Conservation (phyloP, 2,113 vertebrate genomes). For the Callopanchax toddi region DNA sequence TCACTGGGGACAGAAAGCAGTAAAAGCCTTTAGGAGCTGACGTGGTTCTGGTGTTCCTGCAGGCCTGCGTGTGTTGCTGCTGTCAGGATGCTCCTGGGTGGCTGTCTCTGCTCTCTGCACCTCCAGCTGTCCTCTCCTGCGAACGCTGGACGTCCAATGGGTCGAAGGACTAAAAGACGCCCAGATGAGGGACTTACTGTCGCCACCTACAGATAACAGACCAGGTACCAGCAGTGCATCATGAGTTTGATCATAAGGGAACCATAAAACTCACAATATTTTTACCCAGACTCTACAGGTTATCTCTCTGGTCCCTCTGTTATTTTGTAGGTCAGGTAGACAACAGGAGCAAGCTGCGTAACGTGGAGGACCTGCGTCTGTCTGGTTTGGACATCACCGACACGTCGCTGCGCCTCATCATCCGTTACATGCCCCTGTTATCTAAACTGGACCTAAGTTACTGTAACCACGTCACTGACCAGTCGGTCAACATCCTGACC, state of each 20-base stretch:
- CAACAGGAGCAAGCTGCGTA: constrained; percentile 93
- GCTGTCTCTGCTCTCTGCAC: constrained; percentile 95
- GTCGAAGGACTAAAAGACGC: constrained; percentile 95
- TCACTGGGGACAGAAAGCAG: no score
- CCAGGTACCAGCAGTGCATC: constrained; percentile 82
- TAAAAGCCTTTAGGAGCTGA: no score
- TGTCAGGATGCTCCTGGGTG: constrained; percentile 96
- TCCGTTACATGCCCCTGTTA: constrained; percentile 91
- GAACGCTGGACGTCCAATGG: constrained; percentile 94
- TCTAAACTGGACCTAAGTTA: constrained; percentile 94
- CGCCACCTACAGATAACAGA: constrained; percentile 92
- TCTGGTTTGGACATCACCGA: constrained; percentile 93
- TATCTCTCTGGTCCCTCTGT: no score
- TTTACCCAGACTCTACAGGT: no score
- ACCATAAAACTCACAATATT: neutral
- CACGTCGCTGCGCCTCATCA: constrained; percentile 88
- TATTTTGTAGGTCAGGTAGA: constrained; percentile 90
- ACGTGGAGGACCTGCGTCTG: constrained; percentile 91
- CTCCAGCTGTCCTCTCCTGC: constrained; percentile 91
- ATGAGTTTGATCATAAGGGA: no score
- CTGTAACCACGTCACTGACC: constrained; percentile 96
- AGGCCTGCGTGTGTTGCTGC: constrained; percentile 90
- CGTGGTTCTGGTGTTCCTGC: constrained; percentile 3
- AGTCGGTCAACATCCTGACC: constrained; percentile 95
- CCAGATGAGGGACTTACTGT: constrained; percentile 95